A percentile compares a stretch with the other conserved stretches of the same genome.
Conservation (phyloP, 2,888 invertebrate genomes). For the Euplexia lucipara region DNA sequence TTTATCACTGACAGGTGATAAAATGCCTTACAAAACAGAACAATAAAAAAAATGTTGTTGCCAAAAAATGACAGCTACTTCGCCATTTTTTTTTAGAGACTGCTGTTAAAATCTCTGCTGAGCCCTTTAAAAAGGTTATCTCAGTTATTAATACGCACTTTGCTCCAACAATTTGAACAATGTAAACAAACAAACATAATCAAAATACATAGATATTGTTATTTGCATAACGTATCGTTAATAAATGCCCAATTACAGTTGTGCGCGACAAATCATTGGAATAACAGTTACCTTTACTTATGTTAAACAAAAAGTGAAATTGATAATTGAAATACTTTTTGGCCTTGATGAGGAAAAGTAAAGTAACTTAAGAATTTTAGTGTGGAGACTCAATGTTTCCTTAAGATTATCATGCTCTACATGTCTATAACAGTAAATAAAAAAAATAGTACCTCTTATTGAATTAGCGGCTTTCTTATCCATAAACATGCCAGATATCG, state of each 20-base stretch:
- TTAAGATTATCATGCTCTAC: not conserved
- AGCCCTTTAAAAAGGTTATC: slow-evolving; percentile 16
- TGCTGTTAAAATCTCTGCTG: not conserved
- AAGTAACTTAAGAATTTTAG: not conserved
- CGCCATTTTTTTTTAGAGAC: not conserved
- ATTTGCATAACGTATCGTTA: slow-evolving; percentile 52
- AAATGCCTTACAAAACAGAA: not conserved
- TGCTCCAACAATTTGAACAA: slow-evolving; percentile 51
- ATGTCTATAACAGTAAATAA: slow-evolving; percentile 13
- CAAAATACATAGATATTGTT: slow-evolving; percentile 42
- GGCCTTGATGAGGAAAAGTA: not conserved
- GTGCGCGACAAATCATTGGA: not conserved
- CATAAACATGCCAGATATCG: slow-evolving; percentile 88
- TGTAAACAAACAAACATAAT: slow-evolving; percentile 48
- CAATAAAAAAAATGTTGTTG: not conserved
- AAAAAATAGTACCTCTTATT: slow-evolving; percentile 91
- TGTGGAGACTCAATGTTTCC: not conserved
- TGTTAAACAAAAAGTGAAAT: not conserved
- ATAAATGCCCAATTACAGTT: slow-evolving; percentile 32
- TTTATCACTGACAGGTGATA: not conserved
- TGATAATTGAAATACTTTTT: not conserved
- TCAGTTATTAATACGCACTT: slow-evolving; percentile 52
- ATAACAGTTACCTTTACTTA: not conserved
- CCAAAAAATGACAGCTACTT: not conserved
- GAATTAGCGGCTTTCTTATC: slow-evolving; percentile 92